phyloP scores from a whole-genome alignment of 2,888 invertebrate species.

The Nipponacmea schrenckii region DNA sequence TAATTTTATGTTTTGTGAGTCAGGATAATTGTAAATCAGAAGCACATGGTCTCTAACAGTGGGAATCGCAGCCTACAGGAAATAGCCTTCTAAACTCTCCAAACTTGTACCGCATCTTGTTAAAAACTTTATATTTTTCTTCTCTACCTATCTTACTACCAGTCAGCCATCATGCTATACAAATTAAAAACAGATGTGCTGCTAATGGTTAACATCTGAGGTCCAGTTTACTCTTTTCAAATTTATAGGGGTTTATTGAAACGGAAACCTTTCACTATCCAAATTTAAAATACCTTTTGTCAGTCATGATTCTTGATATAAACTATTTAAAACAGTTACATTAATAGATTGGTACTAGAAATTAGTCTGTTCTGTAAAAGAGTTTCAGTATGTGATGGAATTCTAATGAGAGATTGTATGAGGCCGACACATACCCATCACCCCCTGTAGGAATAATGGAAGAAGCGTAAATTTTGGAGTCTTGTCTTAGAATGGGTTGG shows the following conservation, averaged over 20 bases:
- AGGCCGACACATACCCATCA: background rate
- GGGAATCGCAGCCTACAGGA: conserved; percentile 1
- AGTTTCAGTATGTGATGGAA: background rate
- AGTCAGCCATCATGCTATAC: conserved; percentile 5
- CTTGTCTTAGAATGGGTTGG: conserved; percentile 7
- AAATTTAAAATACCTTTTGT: no score
- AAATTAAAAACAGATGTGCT: conserved; percentile 5
- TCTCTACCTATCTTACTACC: background rate
- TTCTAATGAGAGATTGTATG: background rate
- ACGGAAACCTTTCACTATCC: no score
- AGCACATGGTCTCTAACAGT: background rate
- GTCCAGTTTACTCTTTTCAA: background rate
- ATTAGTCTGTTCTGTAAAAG: no score
- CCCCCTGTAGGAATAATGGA: background rate
- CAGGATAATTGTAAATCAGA: conserved; percentile 1
- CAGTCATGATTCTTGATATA: no score
- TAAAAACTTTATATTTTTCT: background rate
- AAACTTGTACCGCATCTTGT: background rate
- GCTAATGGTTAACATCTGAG: conserved; percentile 4
- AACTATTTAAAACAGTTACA: no score
- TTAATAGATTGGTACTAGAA: no score
- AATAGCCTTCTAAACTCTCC: background rate
- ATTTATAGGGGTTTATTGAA: background rate
- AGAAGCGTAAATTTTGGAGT: conserved; percentile 5
- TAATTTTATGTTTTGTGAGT: background rate